These are phyloP conservation scores for Protodeltote pygarga DNA, from an alignment of 2,888 invertebrate genomes.

Conservation along the genomic window DNA sequence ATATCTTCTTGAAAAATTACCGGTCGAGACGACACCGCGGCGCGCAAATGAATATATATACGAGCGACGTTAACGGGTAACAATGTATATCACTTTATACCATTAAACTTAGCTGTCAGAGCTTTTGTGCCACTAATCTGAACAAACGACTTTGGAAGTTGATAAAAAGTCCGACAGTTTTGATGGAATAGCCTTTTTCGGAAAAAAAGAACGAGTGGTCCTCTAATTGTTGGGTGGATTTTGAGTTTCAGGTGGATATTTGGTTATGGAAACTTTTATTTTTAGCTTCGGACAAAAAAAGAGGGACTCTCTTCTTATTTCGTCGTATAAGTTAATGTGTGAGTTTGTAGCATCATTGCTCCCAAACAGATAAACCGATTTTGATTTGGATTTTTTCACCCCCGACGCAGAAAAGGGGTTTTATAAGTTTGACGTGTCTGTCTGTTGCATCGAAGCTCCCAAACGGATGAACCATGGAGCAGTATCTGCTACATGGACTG, in stretches of 20 bases:
- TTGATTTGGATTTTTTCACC: too few species aligned
- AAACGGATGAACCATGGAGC: too few species aligned
- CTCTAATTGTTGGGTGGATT: slow-evolving; percentile 32
- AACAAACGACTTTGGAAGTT: slow-evolving; percentile 50
- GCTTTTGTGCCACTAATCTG: slow-evolving; percentile 47
- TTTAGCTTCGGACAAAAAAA: too few species aligned
- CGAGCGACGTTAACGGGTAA: slow-evolving; percentile 21
- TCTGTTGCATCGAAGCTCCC: too few species aligned
- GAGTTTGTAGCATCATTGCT: too few species aligned
- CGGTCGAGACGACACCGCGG: slow-evolving; percentile 24
- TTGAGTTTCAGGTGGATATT: neutral
- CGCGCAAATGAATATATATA: slow-evolving; percentile 52
- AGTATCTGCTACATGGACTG: too few species aligned
- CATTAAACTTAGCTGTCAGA: slow-evolving; percentile 46
- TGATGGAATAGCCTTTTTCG: slow-evolving; percentile 38
- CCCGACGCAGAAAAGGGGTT: too few species aligned
- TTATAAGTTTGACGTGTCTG: too few species aligned
- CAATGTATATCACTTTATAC: slow-evolving; percentile 52
- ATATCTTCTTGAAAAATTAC: slow-evolving; percentile 50
- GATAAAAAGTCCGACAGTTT: slow-evolving; percentile 47
- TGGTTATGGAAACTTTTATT: neutral
- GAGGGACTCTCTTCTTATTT: too few species aligned
- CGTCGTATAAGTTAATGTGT: too few species aligned
- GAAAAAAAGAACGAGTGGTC: slow-evolving; percentile 16
- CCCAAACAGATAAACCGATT: too few species aligned